phyloP scores from a whole-genome alignment of 2,888 invertebrate species.

The Drosophila pegasa region DNA sequence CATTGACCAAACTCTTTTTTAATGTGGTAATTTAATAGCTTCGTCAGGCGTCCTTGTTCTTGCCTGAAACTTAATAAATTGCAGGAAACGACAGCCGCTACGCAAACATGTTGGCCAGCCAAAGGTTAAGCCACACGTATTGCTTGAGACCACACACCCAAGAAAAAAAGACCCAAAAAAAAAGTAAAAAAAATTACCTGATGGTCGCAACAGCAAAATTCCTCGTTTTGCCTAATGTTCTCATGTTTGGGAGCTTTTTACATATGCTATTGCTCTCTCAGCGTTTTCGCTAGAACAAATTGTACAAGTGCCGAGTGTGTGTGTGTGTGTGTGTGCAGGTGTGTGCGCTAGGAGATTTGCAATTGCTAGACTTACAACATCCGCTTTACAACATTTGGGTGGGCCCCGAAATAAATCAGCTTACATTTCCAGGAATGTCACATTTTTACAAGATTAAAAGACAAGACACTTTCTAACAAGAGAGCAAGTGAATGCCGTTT shows the following conservation, averaged over 20 bases:
- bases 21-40: slow-evolving; percentile 61
- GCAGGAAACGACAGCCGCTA: slow-evolving; percentile 61
- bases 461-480: slow-evolving; percentile 58
- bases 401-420: slow-evolving; percentile 59
- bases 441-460: slow-evolving; percentile 40
- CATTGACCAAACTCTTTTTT: slow-evolving; percentile 32
- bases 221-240: slow-evolving; percentile 25
- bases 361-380: slow-evolving; percentile 27
- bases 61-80: slow-evolving; percentile 69
- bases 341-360: slow-evolving; percentile 16
- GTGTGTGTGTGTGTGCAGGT: no score
- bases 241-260: slow-evolving; percentile 22
- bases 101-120: slow-evolving; percentile 40
- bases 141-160: slow-evolving; percentile 67
- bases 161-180: slow-evolving; percentile 11
- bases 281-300: slow-evolving; percentile 61
- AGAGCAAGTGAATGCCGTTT: slow-evolving; percentile 36
- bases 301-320: not conserved
- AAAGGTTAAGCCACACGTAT: slow-evolving; percentile 64
- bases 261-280: slow-evolving; percentile 4
- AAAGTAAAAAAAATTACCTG: slow-evolving; percentile 1
- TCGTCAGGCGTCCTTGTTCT: slow-evolving; percentile 58
- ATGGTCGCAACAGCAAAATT: slow-evolving; percentile 28
- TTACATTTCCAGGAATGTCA: slow-evolving; percentile 69
- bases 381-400: slow-evolving; percentile 34